These are phyloP conservation scores for Pipistrellus pipistrellus DNA, from an alignment of 2,797 vertebrate species.

Conservation along the genomic window DNA sequence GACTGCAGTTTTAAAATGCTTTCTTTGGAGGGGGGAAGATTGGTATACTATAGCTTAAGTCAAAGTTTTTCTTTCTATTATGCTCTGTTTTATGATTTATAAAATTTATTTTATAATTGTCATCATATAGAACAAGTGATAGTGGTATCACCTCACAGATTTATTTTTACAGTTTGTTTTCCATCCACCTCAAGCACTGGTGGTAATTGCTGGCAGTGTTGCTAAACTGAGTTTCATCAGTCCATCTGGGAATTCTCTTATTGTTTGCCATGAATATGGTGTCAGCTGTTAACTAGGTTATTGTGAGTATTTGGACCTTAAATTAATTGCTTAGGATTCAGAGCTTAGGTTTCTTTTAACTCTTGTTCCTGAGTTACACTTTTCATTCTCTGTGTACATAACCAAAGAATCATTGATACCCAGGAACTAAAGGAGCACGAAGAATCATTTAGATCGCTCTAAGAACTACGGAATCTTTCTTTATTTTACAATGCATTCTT, in stretches of 20 bases:
- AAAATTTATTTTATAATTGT: constrained; percentile 3
- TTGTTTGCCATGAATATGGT: neutral
- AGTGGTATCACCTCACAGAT: neutral
- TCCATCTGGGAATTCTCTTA: neutral
- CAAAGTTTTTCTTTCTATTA: constrained; percentile 24
- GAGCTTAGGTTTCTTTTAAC: constrained; percentile 44
- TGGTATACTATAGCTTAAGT: neutral
- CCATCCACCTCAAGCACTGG: neutral
- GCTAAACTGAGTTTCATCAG: neutral
- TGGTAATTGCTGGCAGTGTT: neutral
- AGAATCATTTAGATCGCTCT: neutral
- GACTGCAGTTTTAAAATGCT: neutral
- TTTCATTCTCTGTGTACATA: neutral
- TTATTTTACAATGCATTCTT: constrained; percentile 18
- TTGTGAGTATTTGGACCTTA: neutral
- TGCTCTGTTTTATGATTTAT: constrained; percentile 20
- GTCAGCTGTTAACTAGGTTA: neutral
- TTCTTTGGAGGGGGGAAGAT: neutral
- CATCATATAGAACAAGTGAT: neutral
- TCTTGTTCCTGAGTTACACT: neutral
- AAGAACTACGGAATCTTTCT: neutral
- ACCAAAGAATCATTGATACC: neutral
- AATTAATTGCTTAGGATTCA: constrained; percentile 6
- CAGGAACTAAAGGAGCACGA: neutral
- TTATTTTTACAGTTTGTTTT: neutral